phyloP scores from a whole-genome alignment of 30 jellyfish, hydroid and myxozoan genomes.

The Mastigias papua region DNA sequence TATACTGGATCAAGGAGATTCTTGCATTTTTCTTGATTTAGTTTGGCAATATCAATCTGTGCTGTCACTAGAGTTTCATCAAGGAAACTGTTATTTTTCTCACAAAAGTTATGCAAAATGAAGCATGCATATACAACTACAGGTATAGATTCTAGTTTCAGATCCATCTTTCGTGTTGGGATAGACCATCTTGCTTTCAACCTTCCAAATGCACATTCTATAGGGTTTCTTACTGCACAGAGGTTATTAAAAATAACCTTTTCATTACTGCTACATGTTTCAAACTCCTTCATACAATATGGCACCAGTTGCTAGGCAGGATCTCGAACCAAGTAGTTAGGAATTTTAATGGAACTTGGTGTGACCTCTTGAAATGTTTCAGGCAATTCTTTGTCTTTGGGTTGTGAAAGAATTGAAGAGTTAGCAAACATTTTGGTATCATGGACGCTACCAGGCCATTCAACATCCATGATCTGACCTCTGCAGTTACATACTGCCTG shows the following conservation, averaged over 20 bases:
- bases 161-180: constrained; percentile 57
- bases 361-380: constrained; percentile 20
- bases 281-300: constrained; percentile 74
- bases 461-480: constrained; percentile 86
- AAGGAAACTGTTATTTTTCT: constrained; percentile 4
- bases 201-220: constrained; percentile 82
- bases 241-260: constrained; percentile 54
- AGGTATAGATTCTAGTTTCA: constrained; percentile 43
- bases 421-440: constrained; percentile 72
- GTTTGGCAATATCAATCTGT: constrained; percentile 31
- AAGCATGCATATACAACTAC: constrained; percentile 70
- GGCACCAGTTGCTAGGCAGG: constrained; percentile 89
- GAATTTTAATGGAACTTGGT: constrained; percentile 38
- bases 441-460: no score
- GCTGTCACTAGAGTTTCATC: constrained; percentile 37
- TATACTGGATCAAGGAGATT: constrained; percentile 26
- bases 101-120: constrained; percentile 71
- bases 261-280: constrained; percentile 45
- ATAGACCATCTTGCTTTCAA: constrained; percentile 81
- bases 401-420: constrained; percentile 41
- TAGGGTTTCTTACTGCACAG: constrained; percentile 67
- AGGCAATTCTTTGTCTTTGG: constrained; percentile 60
- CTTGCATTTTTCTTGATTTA: constrained; percentile 4
- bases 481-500: constrained; percentile 80
- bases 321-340: constrained; percentile 72